Percentiles rank a stretch among this genome's conserved stretches.
phyloP scores from a whole-genome alignment of 2,888 invertebrate species.

The Congeria kusceri region DNA sequence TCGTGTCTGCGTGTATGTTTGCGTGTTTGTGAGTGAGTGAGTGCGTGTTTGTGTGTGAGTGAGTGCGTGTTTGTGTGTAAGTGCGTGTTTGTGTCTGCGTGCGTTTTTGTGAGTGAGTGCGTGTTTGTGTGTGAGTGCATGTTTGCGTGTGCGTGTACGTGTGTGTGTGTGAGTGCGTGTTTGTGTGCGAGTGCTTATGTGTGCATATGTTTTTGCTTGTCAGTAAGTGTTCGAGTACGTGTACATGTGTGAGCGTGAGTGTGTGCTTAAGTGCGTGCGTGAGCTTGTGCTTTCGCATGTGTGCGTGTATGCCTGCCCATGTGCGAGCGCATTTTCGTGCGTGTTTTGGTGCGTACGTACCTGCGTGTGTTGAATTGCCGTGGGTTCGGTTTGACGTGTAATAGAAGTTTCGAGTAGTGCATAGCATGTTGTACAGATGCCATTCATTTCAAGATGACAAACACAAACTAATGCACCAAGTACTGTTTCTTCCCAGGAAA shows the following conservation, averaged over 20 bases:
- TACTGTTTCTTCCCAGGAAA: too few relatives aligned
- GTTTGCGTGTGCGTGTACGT: slow-evolving; percentile 17
- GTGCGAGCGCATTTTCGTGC: not conserved
- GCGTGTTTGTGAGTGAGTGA: too few relatives aligned
- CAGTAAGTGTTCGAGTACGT: not conserved
- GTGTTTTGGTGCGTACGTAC: not conserved
- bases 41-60: too few relatives aligned
- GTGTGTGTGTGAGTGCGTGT: slow-evolving; percentile 11
- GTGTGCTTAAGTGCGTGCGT: not conserved
- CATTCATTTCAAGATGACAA: too few relatives aligned
- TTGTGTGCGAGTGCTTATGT: not conserved
- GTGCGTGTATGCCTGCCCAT: not conserved
- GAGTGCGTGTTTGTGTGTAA: too few relatives aligned
- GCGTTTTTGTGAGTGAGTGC: slow-evolving; percentile 11
- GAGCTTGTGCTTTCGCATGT: not conserved
- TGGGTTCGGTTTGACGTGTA: too few relatives aligned
- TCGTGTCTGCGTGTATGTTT: too few relatives aligned
- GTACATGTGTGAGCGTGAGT: not conserved
- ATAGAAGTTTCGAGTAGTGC: too few relatives aligned
- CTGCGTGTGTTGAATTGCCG: not conserved
- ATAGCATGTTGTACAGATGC: too few relatives aligned
- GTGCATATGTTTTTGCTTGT: slow-evolving; percentile 1
- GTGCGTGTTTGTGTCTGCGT: too few relatives aligned
- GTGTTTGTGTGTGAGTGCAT: slow-evolving; percentile 9
- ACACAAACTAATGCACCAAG: too few relatives aligned